These are phyloP conservation scores for Philereme transversata DNA, from an alignment of 2,888 invertebrate species.

Conservation along the genomic window DNA sequence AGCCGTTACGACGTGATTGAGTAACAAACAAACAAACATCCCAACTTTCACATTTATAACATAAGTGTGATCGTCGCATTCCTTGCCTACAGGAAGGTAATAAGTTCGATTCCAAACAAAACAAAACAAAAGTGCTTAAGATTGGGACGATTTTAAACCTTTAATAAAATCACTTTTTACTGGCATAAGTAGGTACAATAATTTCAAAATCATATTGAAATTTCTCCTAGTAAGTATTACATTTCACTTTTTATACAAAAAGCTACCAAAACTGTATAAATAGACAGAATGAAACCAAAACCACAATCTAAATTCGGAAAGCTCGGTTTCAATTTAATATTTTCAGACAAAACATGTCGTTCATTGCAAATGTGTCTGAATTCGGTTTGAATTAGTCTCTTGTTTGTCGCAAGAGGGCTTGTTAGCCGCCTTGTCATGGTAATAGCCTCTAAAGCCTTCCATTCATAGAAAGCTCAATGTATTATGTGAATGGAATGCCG, in stretches of 20 bases:
- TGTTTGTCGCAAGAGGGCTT: constrained; percentile 53
- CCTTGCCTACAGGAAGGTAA: too few relatives aligned
- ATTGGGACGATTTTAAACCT: too few relatives aligned
- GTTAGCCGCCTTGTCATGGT: constrained; percentile 67
- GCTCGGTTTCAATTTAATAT: constrained; percentile 1
- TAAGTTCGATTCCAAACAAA: too few relatives aligned
- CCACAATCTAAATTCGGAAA: neutral
- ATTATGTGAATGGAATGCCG: neutral
- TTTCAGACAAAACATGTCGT: constrained; percentile 31
- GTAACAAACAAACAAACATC: too few relatives aligned
- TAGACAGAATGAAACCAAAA: neutral
- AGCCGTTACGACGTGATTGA: too few relatives aligned
- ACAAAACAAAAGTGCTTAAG: too few relatives aligned
- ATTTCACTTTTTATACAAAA: neutral
- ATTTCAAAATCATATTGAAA: too few relatives aligned
- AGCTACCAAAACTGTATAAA: neutral
- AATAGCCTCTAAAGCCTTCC: constrained; percentile 43
- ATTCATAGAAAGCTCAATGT: constrained; percentile 1
- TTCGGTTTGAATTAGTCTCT: constrained; percentile 53
- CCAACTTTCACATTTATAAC: too few relatives aligned
- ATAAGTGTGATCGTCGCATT: too few relatives aligned
- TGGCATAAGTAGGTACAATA: too few relatives aligned
- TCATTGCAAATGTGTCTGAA: constrained; percentile 22
- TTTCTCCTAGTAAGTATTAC: too few relatives aligned
- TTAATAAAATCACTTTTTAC: too few relatives aligned